Percentiles rank a stretch among this genome's conserved stretches.
These are phyloP conservation scores for Laupala kohalensis DNA, from an alignment of 1,140 invertebrate species.

Conservation along the genomic window DNA sequence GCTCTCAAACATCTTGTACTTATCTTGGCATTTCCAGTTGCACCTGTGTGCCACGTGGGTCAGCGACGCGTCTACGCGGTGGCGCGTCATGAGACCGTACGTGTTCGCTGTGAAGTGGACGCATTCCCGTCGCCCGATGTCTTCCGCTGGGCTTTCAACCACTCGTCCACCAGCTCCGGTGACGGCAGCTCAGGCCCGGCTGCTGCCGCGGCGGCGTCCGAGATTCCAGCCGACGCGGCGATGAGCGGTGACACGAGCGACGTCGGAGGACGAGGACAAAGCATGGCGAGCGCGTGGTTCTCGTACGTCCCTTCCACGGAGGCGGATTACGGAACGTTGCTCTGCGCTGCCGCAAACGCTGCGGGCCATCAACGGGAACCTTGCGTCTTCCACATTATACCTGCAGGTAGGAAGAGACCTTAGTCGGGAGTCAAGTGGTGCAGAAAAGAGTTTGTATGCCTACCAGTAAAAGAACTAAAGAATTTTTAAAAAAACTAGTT, in stretches of 20 bases:
- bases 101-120: constrained; percentile 67
- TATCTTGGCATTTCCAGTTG: constrained; percentile 47
- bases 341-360: constrained; percentile 50
- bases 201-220: no score
- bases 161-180: no score
- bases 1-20: no score
- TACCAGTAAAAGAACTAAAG: no score
- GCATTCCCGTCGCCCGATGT: constrained; percentile 59
- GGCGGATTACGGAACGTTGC: constrained; percentile 53
- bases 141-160: constrained; percentile 66
- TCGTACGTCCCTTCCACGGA: constrained; percentile 67
- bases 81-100: constrained; percentile 59
- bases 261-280: no score
- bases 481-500: no score
- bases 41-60: constrained; percentile 52
- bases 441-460: no score
- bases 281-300: constrained; percentile 54
- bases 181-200: no score
- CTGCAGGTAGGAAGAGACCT: constrained; percentile 40
- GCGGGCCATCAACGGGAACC: constrained; percentile 50
- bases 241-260: no score
- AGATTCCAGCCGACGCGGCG: no score
- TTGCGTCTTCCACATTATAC: constrained; percentile 54
- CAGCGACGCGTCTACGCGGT: constrained; percentile 58
- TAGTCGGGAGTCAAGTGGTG: no score